These are phyloP conservation scores for Prinia subflava DNA, from an alignment of 2,113 vertebrate genomes.

Conservation along the genomic window DNA sequence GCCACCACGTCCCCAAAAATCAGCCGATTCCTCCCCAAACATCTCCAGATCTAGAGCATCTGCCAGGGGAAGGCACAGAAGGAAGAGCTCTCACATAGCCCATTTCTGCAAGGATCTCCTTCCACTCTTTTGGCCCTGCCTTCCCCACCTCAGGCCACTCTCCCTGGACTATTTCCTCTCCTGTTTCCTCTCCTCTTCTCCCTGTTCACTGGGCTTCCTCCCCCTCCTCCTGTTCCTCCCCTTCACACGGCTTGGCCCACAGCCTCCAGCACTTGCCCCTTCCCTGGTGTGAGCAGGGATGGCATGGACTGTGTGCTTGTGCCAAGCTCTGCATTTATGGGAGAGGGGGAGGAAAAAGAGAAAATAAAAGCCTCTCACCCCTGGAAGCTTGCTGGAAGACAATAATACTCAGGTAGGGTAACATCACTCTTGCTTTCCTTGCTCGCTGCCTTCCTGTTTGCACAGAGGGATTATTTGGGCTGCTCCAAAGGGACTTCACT, in stretches of 20 bases:
- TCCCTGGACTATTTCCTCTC: neutral
- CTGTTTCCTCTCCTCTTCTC: neutral
- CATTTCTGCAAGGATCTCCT: constrained; percentile 6
- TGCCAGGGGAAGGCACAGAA: neutral
- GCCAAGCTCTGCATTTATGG: neutral
- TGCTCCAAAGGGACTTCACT: neutral
- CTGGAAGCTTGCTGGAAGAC: neutral
- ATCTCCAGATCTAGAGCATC: neutral
- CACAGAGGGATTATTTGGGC: neutral
- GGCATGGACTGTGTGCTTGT: neutral
- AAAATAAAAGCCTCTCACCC: too few relatives aligned
- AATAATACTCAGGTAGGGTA: neutral
- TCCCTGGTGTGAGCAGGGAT: neutral
- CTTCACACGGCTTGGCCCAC: neutral
- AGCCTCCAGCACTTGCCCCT: neutral
- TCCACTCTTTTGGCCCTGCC: neutral
- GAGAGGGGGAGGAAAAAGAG: neutral
- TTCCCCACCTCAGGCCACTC: neutral
- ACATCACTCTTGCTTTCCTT: neutral
- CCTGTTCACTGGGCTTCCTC: neutral
- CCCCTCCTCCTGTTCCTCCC: neutral
- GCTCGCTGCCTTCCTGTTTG: neutral
- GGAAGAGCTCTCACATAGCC: neutral
- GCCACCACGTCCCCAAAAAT: rapidly evolving
- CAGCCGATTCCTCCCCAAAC: rapidly evolving